Percentiles rank a stretch among this genome's conserved stretches.
Evolutionary conservation across 2,888 invertebrate genomes (phyloP).

Genomic region (Syrista parreyssii): DNA sequence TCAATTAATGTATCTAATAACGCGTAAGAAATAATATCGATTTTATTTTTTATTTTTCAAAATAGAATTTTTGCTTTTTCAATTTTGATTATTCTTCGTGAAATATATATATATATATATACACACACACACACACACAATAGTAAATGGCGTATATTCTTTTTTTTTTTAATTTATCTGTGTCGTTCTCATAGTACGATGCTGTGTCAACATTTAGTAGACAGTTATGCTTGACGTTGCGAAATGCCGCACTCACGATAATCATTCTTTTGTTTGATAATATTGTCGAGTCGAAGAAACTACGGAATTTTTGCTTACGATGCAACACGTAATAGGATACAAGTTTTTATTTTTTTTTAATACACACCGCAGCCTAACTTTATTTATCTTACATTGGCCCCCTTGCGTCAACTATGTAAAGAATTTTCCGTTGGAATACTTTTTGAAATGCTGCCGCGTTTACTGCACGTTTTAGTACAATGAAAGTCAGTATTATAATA

Average conservation of each 20-base stretch:
- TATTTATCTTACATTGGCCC: background rate
- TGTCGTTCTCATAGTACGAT: background rate
- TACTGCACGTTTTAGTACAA: background rate
- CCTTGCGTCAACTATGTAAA: background rate
- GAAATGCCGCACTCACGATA: background rate
- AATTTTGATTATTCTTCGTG: background rate
- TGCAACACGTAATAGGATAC: background rate
- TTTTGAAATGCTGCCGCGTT: background rate
- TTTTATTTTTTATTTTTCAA: background rate
- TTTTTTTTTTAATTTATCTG: background rate
- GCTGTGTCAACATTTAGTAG: background rate
- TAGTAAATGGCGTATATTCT: background rate
- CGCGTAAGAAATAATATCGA: background rate
- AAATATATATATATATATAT: background rate
- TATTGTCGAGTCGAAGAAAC: background rate
- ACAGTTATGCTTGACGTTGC: background rate
- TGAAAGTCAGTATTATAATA: background rate
- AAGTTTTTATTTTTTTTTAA: background rate
- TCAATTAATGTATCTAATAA: background rate
- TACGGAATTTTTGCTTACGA: background rate
- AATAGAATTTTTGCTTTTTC: too few species aligned
- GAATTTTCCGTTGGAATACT: background rate
- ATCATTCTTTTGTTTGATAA: background rate
- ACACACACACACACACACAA: too few species aligned
- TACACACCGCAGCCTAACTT: background rate